Evolutionary conservation across 2,888 invertebrate genomes (phyloP).

Genomic region (Mycalesis mineus): DNA sequence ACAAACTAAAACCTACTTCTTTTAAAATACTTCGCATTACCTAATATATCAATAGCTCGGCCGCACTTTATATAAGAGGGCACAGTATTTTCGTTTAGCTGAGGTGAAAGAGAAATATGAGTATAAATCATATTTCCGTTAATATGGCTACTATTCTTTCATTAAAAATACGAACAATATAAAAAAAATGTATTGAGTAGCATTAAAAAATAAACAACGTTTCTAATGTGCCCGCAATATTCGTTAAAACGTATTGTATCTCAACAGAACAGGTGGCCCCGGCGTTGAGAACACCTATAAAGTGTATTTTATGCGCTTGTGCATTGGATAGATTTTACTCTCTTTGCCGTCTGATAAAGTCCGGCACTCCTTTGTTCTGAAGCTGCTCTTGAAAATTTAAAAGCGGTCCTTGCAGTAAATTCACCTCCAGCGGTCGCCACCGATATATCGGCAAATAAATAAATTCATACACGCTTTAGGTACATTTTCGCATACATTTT

Average conservation of each 20-base stretch:
- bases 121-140: too few relatives aligned
- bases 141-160: too few relatives aligned
- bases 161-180: too few relatives aligned
- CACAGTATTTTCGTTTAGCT: too few relatives aligned
- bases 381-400: constrained; percentile 65
- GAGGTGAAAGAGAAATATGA: too few relatives aligned
- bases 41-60: too few relatives aligned
- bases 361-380: constrained; percentile 61
- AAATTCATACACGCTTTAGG: background rate
- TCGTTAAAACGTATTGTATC: constrained; percentile 5
- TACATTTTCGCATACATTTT: background rate
- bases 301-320: constrained; percentile 44
- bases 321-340: constrained; percentile 67
- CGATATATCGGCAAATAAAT: constrained; percentile 57
- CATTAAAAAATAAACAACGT: too few relatives aligned
- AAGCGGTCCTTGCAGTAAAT: constrained; percentile 63
- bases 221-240: background rate
- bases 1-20: too few relatives aligned
- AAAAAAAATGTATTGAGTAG: too few relatives aligned
- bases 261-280: constrained; percentile 46
- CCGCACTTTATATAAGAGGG: too few relatives aligned
- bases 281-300: constrained; percentile 40
- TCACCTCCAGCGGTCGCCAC: constrained; percentile 42
- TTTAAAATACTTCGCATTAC: too few relatives aligned
- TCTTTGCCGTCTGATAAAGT: constrained; percentile 65